These are phyloP conservation scores for Reticulitermes speratus DNA, from an alignment of 1,140 invertebrate genomes.

Conservation along the genomic window DNA sequence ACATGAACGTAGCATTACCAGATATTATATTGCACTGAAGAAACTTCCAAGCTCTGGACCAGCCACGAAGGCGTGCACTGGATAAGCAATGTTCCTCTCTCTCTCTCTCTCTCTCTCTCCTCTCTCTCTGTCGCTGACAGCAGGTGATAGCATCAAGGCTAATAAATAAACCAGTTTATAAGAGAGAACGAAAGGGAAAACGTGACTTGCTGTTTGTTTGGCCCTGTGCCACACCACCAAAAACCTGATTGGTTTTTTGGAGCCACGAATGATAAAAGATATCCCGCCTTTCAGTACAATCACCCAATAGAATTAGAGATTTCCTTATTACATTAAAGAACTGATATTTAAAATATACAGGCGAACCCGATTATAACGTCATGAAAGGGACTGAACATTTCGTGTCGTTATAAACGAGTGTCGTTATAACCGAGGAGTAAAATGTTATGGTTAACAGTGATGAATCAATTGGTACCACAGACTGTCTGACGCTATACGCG, in stretches of 20 bases:
- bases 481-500: too few relatives aligned
- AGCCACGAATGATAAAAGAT: neutral
- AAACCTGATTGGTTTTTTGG: neutral
- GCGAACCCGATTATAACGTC: too few relatives aligned
- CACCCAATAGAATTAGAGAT: neutral
- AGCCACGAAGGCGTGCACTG: neutral
- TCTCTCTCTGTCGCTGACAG: neutral
- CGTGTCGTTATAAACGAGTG: too few relatives aligned
- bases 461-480: too few relatives aligned
- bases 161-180: slow-evolving; percentile 2
- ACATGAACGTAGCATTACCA: neutral
- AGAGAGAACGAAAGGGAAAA: neutral
- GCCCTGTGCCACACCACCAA: neutral
- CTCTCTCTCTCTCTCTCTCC: neutral
- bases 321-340: neutral
- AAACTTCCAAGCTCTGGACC: neutral
- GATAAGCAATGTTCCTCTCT: neutral
- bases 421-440: too few relatives aligned
- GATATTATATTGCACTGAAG: neutral
- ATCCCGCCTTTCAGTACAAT: neutral
- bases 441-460: too few relatives aligned
- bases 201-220: neutral
- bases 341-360: neutral
- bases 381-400: too few relatives aligned
- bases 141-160: neutral